Conservation (phyloP, 2,113 vertebrate genomes). For the Sitta europaea region DNA sequence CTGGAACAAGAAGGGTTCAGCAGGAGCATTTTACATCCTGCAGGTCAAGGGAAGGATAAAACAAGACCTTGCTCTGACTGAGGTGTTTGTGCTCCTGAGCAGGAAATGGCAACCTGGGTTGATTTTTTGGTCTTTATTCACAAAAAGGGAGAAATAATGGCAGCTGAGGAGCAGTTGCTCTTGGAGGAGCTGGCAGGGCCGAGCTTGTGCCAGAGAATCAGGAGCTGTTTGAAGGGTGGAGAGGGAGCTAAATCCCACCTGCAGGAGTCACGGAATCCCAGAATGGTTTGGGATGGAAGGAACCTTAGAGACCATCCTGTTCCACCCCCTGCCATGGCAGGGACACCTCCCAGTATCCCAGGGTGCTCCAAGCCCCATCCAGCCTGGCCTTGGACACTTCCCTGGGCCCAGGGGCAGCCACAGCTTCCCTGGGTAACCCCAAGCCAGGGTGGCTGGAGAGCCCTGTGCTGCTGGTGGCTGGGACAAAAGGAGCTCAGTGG, state of each 20-base stretch:
- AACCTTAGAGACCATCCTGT: fast-evolving
- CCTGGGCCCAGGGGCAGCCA: neutral
- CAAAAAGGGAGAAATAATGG: neutral
- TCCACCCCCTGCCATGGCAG: neutral
- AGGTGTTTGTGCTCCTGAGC: neutral
- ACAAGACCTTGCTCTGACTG: neutral
- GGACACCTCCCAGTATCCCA: neutral
- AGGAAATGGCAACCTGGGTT: neutral
- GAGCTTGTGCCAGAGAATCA: neutral
- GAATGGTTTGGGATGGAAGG: neutral
- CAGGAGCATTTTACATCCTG: neutral
- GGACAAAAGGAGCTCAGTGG: fast-evolving
- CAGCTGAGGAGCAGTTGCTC: neutral
- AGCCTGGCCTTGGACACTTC: fast-evolving
- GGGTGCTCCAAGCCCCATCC: neutral
- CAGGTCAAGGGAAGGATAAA: neutral
- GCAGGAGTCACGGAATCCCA: neutral
- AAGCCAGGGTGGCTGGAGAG: neutral
- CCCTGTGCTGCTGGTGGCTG: neutral
- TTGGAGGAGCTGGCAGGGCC: neutral
- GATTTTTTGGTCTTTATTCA: neutral
- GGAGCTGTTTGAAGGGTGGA: neutral
- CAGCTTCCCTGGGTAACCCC: neutral
- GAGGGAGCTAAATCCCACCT: neutral
- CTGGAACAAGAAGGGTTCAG: neutral